These are phyloP conservation scores for Strix aluco DNA, from an alignment of 2,113 vertebrate species.

Conservation along the genomic window DNA sequence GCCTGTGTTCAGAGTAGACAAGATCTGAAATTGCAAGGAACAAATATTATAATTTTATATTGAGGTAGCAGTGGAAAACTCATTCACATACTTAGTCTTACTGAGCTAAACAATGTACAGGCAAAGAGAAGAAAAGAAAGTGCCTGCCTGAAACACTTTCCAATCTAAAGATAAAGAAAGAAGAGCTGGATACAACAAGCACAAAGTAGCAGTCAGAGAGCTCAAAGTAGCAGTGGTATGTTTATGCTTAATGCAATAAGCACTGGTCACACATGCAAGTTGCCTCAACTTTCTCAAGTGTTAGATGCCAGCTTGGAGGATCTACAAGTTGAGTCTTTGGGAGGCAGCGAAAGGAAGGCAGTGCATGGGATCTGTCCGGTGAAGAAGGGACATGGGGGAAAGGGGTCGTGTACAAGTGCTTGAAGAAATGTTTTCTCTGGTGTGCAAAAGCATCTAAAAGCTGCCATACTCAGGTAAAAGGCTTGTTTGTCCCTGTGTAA, in stretches of 20 bases:
- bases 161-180: background rate
- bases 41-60: background rate
- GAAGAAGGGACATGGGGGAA: background rate
- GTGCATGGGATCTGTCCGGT: background rate
- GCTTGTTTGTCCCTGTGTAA: background rate
- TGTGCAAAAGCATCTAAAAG: background rate
- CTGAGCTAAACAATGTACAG: background rate
- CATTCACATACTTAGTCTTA: background rate
- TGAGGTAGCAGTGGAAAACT: background rate
- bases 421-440: background rate
- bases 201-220: background rate
- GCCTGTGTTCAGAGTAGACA: background rate
- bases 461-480: background rate
- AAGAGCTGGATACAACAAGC: background rate
- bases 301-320: background rate
- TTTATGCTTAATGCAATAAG: background rate
- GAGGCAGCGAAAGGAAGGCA: background rate
- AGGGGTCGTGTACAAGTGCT: background rate
- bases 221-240: background rate
- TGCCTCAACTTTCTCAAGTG: background rate
- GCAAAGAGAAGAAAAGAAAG: background rate
- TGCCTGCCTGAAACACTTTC: background rate
- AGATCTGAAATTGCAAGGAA: background rate
- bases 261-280: too few relatives aligned
- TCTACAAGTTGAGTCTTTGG: background rate